Percentiles rank a stretch among this genome's conserved stretches.
phyloP scores from a whole-genome alignment of 2,113 vertebrate species.

The Ictidomys tridecemlineatus region DNA sequence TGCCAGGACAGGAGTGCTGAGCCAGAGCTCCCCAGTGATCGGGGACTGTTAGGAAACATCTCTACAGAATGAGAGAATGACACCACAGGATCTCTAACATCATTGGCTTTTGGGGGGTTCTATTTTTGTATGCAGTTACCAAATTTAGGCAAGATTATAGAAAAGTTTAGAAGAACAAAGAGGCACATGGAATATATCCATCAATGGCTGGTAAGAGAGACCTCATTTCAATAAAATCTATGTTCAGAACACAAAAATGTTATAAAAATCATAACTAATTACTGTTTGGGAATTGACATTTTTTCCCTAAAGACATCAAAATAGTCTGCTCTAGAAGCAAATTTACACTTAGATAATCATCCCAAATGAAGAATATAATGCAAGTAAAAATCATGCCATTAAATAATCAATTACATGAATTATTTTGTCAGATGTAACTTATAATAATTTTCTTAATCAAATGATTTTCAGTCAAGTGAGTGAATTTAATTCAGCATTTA shows the following conservation, averaged over 20 bases:
- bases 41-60: neutral
- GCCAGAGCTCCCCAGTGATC: neutral
- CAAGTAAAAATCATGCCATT: neutral
- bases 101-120: neutral
- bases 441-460: neutral
- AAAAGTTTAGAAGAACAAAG: neutral
- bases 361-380: neutral
- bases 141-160: neutral
- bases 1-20: neutral
- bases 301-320: neutral
- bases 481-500: neutral
- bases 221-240: neutral
- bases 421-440: neutral
- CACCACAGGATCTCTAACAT: neutral
- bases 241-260: neutral
- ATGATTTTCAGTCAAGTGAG: neutral
- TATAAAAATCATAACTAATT: neutral
- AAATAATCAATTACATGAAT: neutral
- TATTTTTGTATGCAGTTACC: neutral
- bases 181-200: neutral
- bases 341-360: neutral
- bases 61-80: neutral
- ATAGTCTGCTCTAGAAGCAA: neutral
- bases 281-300: neutral
- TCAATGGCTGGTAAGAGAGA: neutral